These are phyloP conservation scores for Anoura caudifer DNA, from an alignment of 2,113 vertebrate species.

Conservation along the genomic window DNA sequence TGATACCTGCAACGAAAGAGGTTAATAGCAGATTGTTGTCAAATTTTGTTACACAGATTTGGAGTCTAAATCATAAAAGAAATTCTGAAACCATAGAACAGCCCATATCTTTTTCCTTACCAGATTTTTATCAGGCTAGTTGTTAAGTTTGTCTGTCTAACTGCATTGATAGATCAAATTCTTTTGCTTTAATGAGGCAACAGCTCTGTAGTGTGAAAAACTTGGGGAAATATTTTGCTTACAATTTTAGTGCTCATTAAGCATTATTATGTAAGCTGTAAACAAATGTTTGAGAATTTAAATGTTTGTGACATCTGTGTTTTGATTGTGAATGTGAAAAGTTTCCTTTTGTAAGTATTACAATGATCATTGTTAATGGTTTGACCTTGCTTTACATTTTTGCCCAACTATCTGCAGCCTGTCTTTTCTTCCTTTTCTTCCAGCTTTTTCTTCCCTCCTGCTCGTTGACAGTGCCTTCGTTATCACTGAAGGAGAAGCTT, in stretches of 20 bases:
- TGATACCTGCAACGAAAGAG: neutral
- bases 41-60: neutral
- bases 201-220: neutral
- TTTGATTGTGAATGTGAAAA: slow-evolving; percentile 58
- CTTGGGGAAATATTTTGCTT: slow-evolving; percentile 61
- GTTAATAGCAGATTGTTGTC: neutral
- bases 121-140: slow-evolving; percentile 1
- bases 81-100: neutral
- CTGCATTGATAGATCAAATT: neutral
- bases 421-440: slow-evolving; percentile 46
- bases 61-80: neutral
- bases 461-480: slow-evolving; percentile 55
- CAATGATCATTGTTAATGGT: slow-evolving; percentile 5
- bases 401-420: slow-evolving; percentile 62
- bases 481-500: slow-evolving; percentile 57
- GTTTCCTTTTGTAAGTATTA: slow-evolving; percentile 50
- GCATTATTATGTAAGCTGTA: slow-evolving; percentile 51
- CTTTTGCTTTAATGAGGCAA: slow-evolving; percentile 50
- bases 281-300: slow-evolving; percentile 57
- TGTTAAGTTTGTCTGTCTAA: slow-evolving; percentile 9
- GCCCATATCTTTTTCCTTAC: neutral
- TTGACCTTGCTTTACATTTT: slow-evolving; percentile 62
- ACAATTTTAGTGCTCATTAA: slow-evolving; percentile 60
- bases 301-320: slow-evolving; percentile 44
- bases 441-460: neutral